A percentile compares a stretch with the other conserved stretches of the same genome.
phyloP scores from a whole-genome alignment of 2,888 invertebrate genomes.

The Chloroclysta siterata region DNA sequence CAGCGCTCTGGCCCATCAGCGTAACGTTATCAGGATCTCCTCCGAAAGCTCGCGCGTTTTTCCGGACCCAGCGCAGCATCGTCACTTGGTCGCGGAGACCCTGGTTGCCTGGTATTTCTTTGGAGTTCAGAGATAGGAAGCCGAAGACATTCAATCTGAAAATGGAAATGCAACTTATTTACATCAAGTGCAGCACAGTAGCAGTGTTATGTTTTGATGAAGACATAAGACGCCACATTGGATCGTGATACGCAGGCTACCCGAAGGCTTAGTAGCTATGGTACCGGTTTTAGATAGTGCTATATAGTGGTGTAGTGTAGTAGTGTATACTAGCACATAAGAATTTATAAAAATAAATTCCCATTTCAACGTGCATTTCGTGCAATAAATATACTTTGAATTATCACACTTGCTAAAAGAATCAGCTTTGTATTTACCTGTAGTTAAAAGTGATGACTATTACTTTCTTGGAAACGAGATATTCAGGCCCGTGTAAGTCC shows the following conservation, averaged over 20 bases:
- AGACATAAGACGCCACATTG: neutral
- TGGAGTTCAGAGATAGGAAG: conserved; percentile 69
- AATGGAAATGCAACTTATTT: conserved; percentile 1
- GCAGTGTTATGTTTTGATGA: too few relatives aligned
- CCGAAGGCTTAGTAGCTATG: too few relatives aligned
- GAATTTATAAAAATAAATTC: too few relatives aligned
- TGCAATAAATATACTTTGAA: neutral
- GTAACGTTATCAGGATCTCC: conserved; percentile 73
- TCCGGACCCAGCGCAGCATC: conserved; percentile 71
- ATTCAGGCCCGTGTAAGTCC: conserved; percentile 72
- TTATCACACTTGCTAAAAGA: neutral
- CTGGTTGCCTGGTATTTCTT: conserved; percentile 73
- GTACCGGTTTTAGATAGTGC: too few relatives aligned
- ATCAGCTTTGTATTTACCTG: conserved; percentile 50
- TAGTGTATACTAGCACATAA: too few relatives aligned
- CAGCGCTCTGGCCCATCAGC: conserved; percentile 76
- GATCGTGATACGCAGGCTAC: too few relatives aligned
- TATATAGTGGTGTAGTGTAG: too few relatives aligned
- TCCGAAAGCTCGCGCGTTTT: conserved; percentile 68
- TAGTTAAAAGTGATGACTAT: conserved; percentile 79
- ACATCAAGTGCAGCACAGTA: neutral
- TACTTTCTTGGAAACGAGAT: conserved; percentile 64
- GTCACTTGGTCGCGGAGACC: conserved; percentile 75
- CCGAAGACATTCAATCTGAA: conserved; percentile 75
- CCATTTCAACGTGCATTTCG: too few relatives aligned